A percentile compares a stretch with the other conserved stretches of the same genome.
Conservation (phyloP, 2,113 vertebrate species). For the Periophthalmus modestus region DNA sequence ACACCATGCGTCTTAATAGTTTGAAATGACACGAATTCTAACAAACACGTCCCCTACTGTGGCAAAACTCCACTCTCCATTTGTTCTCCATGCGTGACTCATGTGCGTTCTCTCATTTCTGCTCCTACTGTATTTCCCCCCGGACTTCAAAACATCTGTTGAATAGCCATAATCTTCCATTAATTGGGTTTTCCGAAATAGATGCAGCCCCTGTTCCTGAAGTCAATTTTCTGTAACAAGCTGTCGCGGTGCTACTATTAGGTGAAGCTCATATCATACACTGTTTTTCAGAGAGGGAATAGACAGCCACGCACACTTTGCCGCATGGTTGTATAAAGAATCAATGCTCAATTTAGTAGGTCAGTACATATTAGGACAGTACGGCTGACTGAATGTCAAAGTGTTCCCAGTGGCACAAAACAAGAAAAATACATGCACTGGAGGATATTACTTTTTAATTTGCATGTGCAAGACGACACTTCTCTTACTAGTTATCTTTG, state of each 20-base stretch:
- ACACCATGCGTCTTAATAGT: slow-evolving; percentile 4
- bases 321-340: slow-evolving; percentile 2
- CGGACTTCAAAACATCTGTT: slow-evolving; percentile 11
- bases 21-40: slow-evolving; percentile 33
- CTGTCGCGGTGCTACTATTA: background rate
- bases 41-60: slow-evolving; percentile 35
- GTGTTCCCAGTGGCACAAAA: background rate
- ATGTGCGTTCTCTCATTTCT: slow-evolving; percentile 11
- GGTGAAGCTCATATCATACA: slow-evolving; percentile 23
- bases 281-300: slow-evolving; percentile 5
- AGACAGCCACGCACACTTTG: slow-evolving; percentile 17
- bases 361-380: background rate
- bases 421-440: background rate
- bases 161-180: slow-evolving; percentile 14
- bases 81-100: slow-evolving; percentile 27
- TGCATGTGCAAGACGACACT: background rate
- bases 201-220: slow-evolving; percentile 16
- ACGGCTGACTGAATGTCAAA: background rate
- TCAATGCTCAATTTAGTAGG: background rate
- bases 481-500: background rate
- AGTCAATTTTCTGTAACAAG: slow-evolving; percentile 43
- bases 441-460: background rate
- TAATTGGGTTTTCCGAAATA: slow-evolving; percentile 21
- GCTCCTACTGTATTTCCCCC: slow-evolving; percentile 2
- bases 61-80: background rate